Base-by-base conservation (phyloP, 2,113 vertebrate species). In the Maccullochella peelii region DNA sequence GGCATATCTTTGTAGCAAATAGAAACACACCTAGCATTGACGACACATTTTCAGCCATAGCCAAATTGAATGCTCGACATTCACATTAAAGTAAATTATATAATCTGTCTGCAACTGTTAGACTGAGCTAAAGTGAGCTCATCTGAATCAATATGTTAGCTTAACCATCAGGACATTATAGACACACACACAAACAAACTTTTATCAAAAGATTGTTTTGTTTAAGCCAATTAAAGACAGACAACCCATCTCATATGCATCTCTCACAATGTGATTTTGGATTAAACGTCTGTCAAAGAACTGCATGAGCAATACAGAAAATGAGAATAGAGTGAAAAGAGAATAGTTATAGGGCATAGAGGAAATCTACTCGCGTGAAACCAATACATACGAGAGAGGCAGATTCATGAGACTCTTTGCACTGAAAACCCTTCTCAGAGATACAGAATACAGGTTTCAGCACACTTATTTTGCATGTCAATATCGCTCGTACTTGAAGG, bases 381-480 rank as follows among this genome's bases (percentile, higher is more conserved):
- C 38, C 33, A 66, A 67, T 76, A 57, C 27, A 70, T 52, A 59
- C 21, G 25, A 54, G 36, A 70, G 21, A 65, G 68, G 40, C 33
- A 69, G 58, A 73, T 69, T 79, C 47, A 54, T 61, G 57, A 75
- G n/a, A 68, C 59, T 75, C 30, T 78, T 71, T 82, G 33, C n/a
- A 38, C 49, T 69, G 38, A 67, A 83, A 68, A 49, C 25, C 54
- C 42, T 30, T 55, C 21, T 47, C 38, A 68, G 49, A 62, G 21
- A 63, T 27, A 75, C 71, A 65, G 50, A 83, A 38, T 18, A 21
- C 55, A 65, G 52, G 70, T 87, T 80, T 84, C 54, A 42, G 21
- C 52, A 54, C 72, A 89, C 78, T 91, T 85, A 77, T 78, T 89
- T 84, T 80, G 78, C 68, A 62, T 66, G 59, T 15, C 65, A 80